These are phyloP conservation scores for Eristalis pertinax DNA, from an alignment of 2,888 invertebrate species.

Conservation along the genomic window DNA sequence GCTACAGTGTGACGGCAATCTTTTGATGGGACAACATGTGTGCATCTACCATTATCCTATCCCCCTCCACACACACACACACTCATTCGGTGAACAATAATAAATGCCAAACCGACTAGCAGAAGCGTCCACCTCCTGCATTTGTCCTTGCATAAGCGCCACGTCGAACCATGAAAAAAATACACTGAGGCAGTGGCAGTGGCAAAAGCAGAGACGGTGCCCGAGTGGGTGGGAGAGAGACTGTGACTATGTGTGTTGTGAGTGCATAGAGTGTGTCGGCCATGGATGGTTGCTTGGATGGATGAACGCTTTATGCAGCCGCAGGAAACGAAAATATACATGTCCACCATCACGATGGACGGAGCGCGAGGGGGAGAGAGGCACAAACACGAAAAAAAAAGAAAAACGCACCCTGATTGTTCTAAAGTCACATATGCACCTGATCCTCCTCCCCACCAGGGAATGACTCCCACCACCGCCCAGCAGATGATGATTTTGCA, in stretches of 20 bases:
- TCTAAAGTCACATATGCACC: slow-evolving; percentile 59
- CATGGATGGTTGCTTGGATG: slow-evolving; percentile 49
- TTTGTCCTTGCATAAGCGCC: slow-evolving; percentile 51
- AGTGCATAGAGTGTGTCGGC: background rate
- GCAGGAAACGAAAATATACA: slow-evolving; percentile 59
- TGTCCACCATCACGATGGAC: slow-evolving; percentile 6
- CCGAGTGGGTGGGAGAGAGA: background rate
- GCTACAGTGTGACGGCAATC: slow-evolving; percentile 20
- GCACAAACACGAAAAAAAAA: background rate
- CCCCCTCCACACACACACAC: background rate
- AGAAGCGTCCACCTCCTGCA: slow-evolving; percentile 9
- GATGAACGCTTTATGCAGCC: slow-evolving; percentile 59
- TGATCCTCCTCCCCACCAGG: slow-evolving; percentile 47
- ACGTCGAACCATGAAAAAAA: background rate
- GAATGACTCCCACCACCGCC: background rate
- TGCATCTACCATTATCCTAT: background rate
- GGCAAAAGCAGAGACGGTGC: background rate
- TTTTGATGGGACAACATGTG: slow-evolving; percentile 21
- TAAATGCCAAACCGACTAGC: slow-evolving; percentile 42
- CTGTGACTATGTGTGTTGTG: background rate
- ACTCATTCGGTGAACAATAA: slow-evolving; percentile 38
- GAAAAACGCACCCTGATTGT: slow-evolving; percentile 42
- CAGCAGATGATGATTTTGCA: slow-evolving; percentile 59
- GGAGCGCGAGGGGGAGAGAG: background rate
- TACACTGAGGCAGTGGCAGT: no score